Base-by-base conservation (phyloP, 92 coral and sea anemone species). In the Porites rus region DNA sequence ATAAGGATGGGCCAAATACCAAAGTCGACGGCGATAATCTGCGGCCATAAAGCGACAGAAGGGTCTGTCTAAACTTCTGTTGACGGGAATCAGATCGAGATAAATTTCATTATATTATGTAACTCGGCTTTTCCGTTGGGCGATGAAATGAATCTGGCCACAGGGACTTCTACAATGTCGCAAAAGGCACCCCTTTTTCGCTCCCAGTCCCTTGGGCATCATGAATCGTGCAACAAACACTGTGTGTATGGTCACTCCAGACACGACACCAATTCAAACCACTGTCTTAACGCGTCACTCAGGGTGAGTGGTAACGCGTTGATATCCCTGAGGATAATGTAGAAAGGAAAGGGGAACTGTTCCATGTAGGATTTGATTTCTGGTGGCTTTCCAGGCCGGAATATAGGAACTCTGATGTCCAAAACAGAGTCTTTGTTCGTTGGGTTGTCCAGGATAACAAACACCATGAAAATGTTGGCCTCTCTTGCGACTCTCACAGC, bases 261-360 rank as follows among this genome's bases (percentile, higher is more conserved):
- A 81, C 96, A 93, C 0, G 98, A 76, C 14, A 97, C 99, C 63
- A 97, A 88, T 79, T 97, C 99, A 87, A 97, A 97, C 99, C 99
- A 97, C 86, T 97, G 99, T 38, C 98, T 83, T 65, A 97, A 80
- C 0, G 99, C 96, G 75, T 97, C 99, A 83, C 99, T 97, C 53
- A 95, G 84, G 11, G 95, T 95, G 58, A 91, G 88, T 16, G 99
- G 99, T 66, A 97, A 86, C 5, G 98, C 91, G 84, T 93, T 95
- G 76, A 95, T 95, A 81, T 97, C 98, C 38, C 99, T 90, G 51
- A 97, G 98, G n/a, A 97, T 92, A 60, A 97, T 90, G 87, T 97
- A 97, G 77, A 93, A 97, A 1, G 98, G 99, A 51, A 97, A 97
- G 7, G 99, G 99, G 65, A 97, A 97, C 88, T 95, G 97, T 51